These are phyloP conservation scores for Anarhynchus alexandrinus DNA, from an alignment of 2,113 vertebrate genomes.

Conservation along the genomic window DNA sequence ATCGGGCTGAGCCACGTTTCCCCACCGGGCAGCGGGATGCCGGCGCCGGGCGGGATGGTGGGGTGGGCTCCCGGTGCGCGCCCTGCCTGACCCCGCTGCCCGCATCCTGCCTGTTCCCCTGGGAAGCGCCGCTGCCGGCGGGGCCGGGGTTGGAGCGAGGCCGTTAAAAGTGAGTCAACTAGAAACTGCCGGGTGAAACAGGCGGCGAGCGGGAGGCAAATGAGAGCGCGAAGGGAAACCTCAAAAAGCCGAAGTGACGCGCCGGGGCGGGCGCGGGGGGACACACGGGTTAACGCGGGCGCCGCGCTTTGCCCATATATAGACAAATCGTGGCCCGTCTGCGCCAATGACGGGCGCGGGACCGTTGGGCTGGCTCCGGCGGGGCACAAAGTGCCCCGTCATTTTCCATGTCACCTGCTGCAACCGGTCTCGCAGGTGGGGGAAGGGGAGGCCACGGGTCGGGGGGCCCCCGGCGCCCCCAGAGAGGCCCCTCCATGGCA, in stretches of 20 bases:
- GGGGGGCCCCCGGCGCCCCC: fast-evolving
- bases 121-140: background rate
- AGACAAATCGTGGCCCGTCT: slow-evolving; percentile 44
- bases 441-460: background rate
- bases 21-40: fast-evolving
- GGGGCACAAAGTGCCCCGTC: background rate
- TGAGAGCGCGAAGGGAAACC: slow-evolving; percentile 68
- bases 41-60: fast-evolving
- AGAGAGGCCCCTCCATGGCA: fast-evolving
- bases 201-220: slow-evolving; percentile 9
- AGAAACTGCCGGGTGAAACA: slow-evolving; percentile 69
- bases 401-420: slow-evolving; percentile 13
- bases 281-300: background rate
- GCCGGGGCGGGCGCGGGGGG: background rate
- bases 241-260: slow-evolving; percentile 74
- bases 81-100: background rate
- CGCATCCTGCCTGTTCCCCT: background rate
- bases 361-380: background rate
- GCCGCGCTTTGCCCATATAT: slow-evolving; percentile 69
- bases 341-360: slow-evolving; percentile 27
- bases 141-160: background rate
- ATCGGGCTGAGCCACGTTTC: fast-evolving
- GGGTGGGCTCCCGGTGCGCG: background rate
- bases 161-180: slow-evolving; percentile 77
- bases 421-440: background rate